Base-by-base conservation (phyloP, 2,113 vertebrate species). In the Phrynosoma platyrhinos region DNA sequence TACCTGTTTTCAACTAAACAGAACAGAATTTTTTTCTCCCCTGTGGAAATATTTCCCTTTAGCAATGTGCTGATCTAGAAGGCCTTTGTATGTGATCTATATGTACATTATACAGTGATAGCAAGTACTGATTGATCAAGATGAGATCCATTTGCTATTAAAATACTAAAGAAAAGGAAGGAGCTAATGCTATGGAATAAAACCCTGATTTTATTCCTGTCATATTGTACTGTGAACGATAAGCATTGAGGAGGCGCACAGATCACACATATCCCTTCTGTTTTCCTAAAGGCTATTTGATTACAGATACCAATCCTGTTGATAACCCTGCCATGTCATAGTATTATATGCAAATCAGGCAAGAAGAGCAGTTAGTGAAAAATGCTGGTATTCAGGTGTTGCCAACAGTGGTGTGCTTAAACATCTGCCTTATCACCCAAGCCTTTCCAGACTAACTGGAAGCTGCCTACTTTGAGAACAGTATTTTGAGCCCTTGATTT, bases 1-100 rank as follows among this genome's bases (percentile, higher is more conserved):
- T 76, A 76, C 23, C 89, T 85, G 82, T 42, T 88, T 42, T 13
- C 6, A 83, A 68, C 83, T 1, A 84, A 55, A 71, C 53, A 66
- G 75, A 89, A 87, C 84, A 71, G 85, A 71, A 25, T 9, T 18
- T 30, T 82, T 27, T 64, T 40, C n/a, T 20, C 55, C 32, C 18
- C 58, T 82, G 42, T 18, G 81, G n/a, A 40, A 74, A 82, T 66
- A 66, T 66, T 82, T 66, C 10, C 62, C 32, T 42, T 40, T 52
- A 13, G 36, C 32, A 40, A 76, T 76, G 36, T 76, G 40, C 36
- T 40, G 14, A 78, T 55, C 47, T 55, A 55, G n/a, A 79, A 53
- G 40, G 9, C 47, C 40, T 23, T 47, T 27, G 62, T 27, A 27
- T 69, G 23, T 30, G 20, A 83, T 69, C 81, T 83, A 13, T 52